phyloP scores from a whole-genome alignment of 2,113 vertebrate species.

The Grallaria varia region DNA sequence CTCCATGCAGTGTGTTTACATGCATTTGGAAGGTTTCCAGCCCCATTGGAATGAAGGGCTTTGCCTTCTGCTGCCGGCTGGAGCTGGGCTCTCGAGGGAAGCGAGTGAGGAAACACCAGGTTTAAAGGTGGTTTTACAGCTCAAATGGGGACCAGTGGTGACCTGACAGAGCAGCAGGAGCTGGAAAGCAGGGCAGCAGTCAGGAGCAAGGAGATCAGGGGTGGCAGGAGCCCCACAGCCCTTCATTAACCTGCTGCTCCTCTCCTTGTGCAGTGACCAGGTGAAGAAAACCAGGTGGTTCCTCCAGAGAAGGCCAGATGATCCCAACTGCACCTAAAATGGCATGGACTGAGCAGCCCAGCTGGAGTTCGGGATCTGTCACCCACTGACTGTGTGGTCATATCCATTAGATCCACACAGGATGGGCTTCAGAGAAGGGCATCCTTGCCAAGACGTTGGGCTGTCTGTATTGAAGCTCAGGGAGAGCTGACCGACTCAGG shows the following conservation, averaged over 20 bases:
- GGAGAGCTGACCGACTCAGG: not conserved
- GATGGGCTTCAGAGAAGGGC: not conserved
- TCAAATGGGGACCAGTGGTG: not conserved
- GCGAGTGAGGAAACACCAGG: not conserved
- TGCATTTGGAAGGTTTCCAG: not conserved
- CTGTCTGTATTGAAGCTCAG: not conserved
- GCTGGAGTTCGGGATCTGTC: not conserved
- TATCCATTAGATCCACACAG: not conserved
- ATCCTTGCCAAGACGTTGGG: not conserved
- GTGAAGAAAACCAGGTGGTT: not conserved
- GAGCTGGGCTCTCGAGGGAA: not conserved
- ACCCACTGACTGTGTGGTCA: rapidly evolving
- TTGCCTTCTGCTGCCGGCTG: not conserved
- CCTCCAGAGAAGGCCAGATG: not conserved
- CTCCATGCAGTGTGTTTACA: not conserved
- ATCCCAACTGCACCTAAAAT: not conserved
- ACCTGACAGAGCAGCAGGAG: not conserved
- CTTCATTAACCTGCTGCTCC: not conserved
- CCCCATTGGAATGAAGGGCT: not conserved
- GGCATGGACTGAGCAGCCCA: not conserved
- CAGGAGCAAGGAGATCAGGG: not conserved
- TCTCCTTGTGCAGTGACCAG: not conserved
- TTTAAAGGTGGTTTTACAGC: not conserved
- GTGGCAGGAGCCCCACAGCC: not conserved
- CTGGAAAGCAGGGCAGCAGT: not conserved